phyloP scores from a whole-genome alignment of 2,113 vertebrate species.

The Camarhynchus parvulus region DNA sequence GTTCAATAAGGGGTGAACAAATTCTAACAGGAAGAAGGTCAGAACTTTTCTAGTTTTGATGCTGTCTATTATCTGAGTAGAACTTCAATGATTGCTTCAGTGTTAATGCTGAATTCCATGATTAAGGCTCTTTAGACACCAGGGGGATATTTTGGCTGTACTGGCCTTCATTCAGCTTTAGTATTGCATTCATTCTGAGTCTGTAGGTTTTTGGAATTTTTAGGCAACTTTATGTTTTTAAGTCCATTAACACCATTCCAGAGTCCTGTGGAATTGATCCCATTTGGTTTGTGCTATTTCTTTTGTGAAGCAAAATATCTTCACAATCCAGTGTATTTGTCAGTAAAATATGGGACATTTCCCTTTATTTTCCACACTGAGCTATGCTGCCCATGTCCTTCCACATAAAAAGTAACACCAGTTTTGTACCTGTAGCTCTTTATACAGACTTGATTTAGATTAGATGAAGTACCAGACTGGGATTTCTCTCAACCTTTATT shows the following conservation, averaged over 20 bases:
- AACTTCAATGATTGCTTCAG: neutral
- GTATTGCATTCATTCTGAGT: neutral
- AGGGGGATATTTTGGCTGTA: neutral
- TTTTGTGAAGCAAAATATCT: neutral
- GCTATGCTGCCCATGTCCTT: neutral
- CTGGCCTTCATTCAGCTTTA: neutral
- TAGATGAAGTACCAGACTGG: neutral
- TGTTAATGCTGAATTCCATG: neutral
- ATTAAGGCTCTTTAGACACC: neutral
- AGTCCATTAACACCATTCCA: neutral
- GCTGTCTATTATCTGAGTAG: neutral
- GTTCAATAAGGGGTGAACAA: constrained; percentile 28
- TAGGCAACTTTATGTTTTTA: neutral
- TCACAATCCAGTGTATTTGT: neutral
- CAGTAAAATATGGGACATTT: neutral
- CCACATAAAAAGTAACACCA: neutral
- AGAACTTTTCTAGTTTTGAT: neutral
- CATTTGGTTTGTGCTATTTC: neutral
- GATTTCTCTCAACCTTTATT: neutral
- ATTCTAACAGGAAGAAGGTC: neutral
- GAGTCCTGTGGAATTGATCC: neutral
- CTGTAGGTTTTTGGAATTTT: neutral
- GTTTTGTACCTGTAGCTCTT: neutral
- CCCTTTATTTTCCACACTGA: neutral
- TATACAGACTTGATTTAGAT: neutral